Evolutionary conservation across 2,888 invertebrate genomes (phyloP).

Genomic region (Lamellibrachia satsuma): DNA sequence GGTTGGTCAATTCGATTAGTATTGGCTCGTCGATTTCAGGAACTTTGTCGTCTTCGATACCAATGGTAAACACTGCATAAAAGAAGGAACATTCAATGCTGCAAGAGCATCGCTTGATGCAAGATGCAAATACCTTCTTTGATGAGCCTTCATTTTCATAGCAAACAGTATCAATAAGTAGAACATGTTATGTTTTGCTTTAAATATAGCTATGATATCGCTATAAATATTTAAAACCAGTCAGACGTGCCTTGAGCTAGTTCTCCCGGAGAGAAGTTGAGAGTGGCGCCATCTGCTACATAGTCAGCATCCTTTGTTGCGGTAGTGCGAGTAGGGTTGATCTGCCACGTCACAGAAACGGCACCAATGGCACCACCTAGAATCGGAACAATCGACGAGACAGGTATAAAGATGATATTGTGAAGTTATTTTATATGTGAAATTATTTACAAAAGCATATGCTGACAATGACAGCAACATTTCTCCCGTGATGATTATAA

Average conservation of each 20-base stretch:
- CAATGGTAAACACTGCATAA: conserved; percentile 56
- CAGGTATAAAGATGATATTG: background rate
- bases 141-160: background rate
- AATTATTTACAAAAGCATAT: background rate
- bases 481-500: background rate
- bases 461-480: background rate
- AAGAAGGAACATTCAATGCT: background rate
- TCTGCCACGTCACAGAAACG: conserved; percentile 57
- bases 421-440: background rate
- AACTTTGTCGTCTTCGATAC: conserved; percentile 56
- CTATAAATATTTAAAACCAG: background rate
- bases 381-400: background rate
- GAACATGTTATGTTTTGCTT: background rate
- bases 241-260: conserved; percentile 36
- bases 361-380: conserved; percentile 60
- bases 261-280: conserved; percentile 55
- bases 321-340: conserved; percentile 49
- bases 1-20: conserved; percentile 50
- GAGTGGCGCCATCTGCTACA: conserved; percentile 62
- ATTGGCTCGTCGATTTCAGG: conserved; percentile 59
- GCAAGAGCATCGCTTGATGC: background rate
- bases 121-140: background rate
- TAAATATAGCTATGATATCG: no score
- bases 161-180: background rate
- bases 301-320: conserved; percentile 56